A percentile compares a stretch with the other conserved stretches of the same genome.
These are phyloP conservation scores for Yponomeuta malinellus DNA, from an alignment of 2,888 invertebrate species.

Conservation along the genomic window DNA sequence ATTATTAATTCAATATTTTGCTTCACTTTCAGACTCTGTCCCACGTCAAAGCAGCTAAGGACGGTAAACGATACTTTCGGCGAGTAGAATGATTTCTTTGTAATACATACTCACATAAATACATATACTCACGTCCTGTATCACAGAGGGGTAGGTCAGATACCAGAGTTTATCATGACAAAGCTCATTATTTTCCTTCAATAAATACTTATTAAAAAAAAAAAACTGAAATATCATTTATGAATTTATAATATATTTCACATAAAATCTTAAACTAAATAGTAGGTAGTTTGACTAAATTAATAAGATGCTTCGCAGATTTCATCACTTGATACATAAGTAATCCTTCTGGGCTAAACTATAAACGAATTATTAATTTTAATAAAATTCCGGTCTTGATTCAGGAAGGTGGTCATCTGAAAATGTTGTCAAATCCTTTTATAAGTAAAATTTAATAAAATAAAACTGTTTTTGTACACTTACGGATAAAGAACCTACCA, in stretches of 20 bases:
- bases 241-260: constrained; percentile 8
- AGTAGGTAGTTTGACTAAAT: constrained; percentile 6
- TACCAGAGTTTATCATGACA: no score
- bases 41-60: constrained; percentile 65
- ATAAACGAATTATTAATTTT: neutral
- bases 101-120: no score
- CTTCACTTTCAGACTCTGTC: constrained; percentile 70
- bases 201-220: neutral
- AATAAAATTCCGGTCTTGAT: constrained; percentile 22
- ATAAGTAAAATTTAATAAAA: constrained; percentile 1
- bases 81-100: constrained; percentile 37
- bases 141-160: no score
- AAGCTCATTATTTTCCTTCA: no score
- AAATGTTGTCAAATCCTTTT: constrained; percentile 24
- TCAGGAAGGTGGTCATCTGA: constrained; percentile 31
- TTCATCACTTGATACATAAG: constrained; percentile 1
- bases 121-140: no score
- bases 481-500: neutral
- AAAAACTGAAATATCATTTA: neutral
- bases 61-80: constrained; percentile 76
- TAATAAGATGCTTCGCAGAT: constrained; percentile 8
- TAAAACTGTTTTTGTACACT: neutral
- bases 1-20: no score
- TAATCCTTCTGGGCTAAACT: neutral
- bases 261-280: constrained; percentile 13